Evolutionary conservation across 2,888 invertebrate species (phyloP).

Genomic region (Beris chalybata): DNA sequence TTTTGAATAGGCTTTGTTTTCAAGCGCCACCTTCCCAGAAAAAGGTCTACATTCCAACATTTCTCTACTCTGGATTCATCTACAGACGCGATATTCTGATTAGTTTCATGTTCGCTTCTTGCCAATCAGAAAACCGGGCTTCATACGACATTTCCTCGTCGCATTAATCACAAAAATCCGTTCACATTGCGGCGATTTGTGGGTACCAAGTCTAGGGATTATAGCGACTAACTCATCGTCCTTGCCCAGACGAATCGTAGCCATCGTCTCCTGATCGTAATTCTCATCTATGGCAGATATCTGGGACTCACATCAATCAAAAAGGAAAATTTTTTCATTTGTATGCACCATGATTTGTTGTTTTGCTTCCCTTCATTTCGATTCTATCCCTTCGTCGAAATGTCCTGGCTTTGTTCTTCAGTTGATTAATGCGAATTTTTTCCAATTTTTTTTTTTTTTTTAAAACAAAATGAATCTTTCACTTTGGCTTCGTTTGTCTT

Average conservation of each 20-base stretch:
- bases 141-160: neutral
- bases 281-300: conserved; percentile 13
- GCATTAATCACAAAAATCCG: conserved; percentile 25
- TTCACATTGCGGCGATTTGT: conserved; percentile 12
- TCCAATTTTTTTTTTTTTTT: conserved; percentile 3
- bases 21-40: too few species aligned
- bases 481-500: conserved; percentile 16
- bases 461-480: conserved; percentile 19
- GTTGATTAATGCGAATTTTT: conserved; percentile 24
- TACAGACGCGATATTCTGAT: too few species aligned
- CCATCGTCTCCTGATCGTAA: neutral
- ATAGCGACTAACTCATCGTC: neutral
- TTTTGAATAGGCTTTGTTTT: too few species aligned
- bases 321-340: conserved; percentile 13
- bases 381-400: neutral
- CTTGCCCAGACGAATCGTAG: too few species aligned
- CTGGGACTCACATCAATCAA: conserved; percentile 22
- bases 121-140: too few species aligned
- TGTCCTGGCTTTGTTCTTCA: conserved; percentile 14
- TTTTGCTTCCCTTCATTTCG: neutral
- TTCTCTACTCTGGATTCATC: too few species aligned
- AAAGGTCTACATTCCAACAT: too few species aligned
- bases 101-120: too few species aligned
- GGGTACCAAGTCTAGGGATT: conserved; percentile 1
- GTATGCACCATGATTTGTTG: conserved; percentile 1